A percentile compares a stretch with the other conserved stretches of the same genome.
Evolutionary conservation across 2,797 vertebrate species (phyloP).

Genomic region (Pipistrellus nathusii): DNA sequence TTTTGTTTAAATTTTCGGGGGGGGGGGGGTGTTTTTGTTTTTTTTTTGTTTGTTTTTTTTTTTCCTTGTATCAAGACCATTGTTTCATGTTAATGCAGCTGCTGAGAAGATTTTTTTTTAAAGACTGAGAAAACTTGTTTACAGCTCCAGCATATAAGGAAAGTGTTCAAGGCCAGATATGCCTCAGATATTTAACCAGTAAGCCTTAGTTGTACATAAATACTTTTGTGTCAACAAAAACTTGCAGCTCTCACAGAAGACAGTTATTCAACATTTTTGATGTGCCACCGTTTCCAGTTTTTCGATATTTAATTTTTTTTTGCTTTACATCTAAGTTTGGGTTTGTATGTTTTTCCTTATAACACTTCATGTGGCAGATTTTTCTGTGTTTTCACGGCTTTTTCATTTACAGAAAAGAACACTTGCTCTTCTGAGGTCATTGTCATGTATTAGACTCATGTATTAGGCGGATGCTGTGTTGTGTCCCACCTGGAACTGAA

Average conservation of each 20-base stretch:
- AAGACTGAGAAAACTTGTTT: constrained; percentile 95
- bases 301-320: constrained; percentile 86
- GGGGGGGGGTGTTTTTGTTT: constrained; percentile 69
- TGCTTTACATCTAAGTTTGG: constrained; percentile 89
- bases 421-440: constrained; percentile 82
- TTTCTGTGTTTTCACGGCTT: constrained; percentile 88
- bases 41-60: constrained; percentile 72
- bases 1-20: constrained; percentile 81
- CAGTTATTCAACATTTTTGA: constrained; percentile 94
- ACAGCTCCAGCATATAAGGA: constrained; percentile 92
- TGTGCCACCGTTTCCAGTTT: constrained; percentile 93
- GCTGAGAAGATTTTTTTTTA: constrained; percentile 90
- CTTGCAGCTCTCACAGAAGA: constrained; percentile 93
- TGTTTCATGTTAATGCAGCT: constrained; percentile 92
- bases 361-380: constrained; percentile 90
- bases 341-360: constrained; percentile 87
- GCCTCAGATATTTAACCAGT: constrained; percentile 98
- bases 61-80: constrained; percentile 88
- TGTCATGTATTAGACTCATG: constrained; percentile 88
- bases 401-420: constrained; percentile 86
- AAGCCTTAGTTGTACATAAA: constrained; percentile 99
- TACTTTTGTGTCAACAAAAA: constrained; percentile 92
- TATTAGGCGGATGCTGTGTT: constrained; percentile 88
- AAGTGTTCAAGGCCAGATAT: constrained; percentile 93
- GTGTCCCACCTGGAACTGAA: constrained; percentile 91